Percentiles rank a stretch among this genome's conserved stretches.
These are phyloP conservation scores for Trichoplax adhaerens DNA, from an alignment of 37 sponge, comb jelly and placozoan species.

Conservation along the genomic window DNA sequence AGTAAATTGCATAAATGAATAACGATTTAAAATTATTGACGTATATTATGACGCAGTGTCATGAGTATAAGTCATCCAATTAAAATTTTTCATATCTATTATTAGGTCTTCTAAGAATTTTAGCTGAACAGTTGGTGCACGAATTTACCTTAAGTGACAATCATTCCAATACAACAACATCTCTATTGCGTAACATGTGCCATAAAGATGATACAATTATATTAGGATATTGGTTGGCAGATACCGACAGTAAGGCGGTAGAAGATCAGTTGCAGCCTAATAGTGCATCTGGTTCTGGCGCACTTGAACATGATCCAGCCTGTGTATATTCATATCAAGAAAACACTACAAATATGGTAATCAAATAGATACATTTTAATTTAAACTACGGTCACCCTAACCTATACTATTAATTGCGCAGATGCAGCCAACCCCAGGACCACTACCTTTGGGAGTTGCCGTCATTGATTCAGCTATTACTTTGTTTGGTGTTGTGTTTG, in stretches of 20 bases:
- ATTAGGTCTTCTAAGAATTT: too few relatives aligned
- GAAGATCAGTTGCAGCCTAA: constrained; percentile 75
- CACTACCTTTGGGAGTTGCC: constrained; percentile 89
- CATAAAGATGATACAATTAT: constrained; percentile 73
- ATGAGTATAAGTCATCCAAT: too few relatives aligned
- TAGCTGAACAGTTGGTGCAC: constrained; percentile 37
- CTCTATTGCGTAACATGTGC: constrained; percentile 74
- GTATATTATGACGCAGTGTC: too few relatives aligned
- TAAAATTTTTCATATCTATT: too few relatives aligned
- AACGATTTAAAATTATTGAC: too few relatives aligned
- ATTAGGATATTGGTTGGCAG: constrained; percentile 74
- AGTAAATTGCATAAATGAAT: constrained; percentile 8
- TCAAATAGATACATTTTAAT: too few relatives aligned
- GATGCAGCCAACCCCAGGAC: constrained; percentile 19
- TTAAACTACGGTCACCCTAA: too few relatives aligned
- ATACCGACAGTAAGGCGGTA: constrained; percentile 66
- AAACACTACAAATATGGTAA: background rate
- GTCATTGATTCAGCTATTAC: constrained; percentile 76
- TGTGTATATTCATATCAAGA: constrained; percentile 33
- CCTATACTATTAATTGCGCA: too few relatives aligned
- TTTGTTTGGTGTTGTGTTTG: constrained; percentile 88
- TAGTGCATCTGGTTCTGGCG: constrained; percentile 82
- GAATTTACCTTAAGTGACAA: constrained; percentile 72
- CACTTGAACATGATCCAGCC: constrained; percentile 81
- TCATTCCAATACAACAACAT: constrained; percentile 53